Conservation (phyloP, 2,113 vertebrate genomes). For the Embiotoca jacksoni region DNA sequence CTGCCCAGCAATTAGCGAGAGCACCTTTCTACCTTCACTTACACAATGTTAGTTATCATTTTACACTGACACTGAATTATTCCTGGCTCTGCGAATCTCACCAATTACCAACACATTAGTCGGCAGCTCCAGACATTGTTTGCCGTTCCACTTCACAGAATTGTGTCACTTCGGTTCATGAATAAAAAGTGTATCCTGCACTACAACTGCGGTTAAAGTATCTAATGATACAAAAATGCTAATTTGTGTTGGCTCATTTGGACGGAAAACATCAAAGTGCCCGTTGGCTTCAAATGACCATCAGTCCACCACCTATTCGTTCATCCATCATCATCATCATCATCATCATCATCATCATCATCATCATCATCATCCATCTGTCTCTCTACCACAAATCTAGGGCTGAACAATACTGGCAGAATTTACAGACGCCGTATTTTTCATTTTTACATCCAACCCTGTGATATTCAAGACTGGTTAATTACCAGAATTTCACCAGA, state of each 20-base stretch:
- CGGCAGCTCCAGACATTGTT: neutral
- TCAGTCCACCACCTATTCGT: slow-evolving; percentile 1
- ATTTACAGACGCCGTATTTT: neutral
- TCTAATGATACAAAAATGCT: neutral
- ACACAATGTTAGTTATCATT: too few species aligned
- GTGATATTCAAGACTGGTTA: neutral
- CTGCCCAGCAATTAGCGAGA: neutral
- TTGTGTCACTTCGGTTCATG: neutral
- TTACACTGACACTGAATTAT: neutral
- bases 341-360: neutral
- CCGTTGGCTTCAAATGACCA: slow-evolving; percentile 23
- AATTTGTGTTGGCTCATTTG: slow-evolving; percentile 7
- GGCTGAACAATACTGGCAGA: slow-evolving; percentile 11
- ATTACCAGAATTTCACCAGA: neutral
- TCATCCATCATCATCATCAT: neutral
- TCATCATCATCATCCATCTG: slow-evolving; percentile 17
- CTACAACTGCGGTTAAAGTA: neutral
- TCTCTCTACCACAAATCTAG: neutral
- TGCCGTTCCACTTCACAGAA: neutral
- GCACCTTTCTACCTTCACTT: too few species aligned
- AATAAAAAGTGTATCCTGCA: neutral
- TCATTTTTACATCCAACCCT: neutral
- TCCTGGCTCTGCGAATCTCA: neutral
- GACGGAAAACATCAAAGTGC: slow-evolving; percentile 28
- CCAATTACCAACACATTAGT: neutral